These are phyloP conservation scores for Diplodus puntazzo DNA, from an alignment of 2,797 vertebrate species.

Conservation along the genomic window DNA sequence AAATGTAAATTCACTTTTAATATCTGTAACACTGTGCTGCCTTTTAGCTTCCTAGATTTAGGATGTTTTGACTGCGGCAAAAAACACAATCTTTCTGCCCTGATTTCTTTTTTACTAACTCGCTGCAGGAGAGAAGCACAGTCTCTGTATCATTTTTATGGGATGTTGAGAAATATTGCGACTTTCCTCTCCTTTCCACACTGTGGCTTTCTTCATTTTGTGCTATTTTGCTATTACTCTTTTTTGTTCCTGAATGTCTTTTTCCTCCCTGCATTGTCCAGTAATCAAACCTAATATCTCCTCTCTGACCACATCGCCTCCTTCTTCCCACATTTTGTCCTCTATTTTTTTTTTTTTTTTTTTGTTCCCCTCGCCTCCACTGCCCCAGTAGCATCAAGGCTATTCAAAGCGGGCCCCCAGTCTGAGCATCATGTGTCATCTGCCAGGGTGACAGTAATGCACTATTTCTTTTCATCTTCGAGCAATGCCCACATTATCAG, in stretches of 20 bases:
- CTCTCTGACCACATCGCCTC: slow-evolving; percentile 2
- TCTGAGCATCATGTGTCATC: slow-evolving; percentile 82
- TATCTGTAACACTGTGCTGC: background rate
- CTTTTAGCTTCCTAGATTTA: slow-evolving; percentile 34
- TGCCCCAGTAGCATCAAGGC: slow-evolving; percentile 54
- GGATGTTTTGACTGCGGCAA: slow-evolving; percentile 21
- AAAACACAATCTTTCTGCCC: slow-evolving; percentile 10
- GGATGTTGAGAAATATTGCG: slow-evolving; percentile 12
- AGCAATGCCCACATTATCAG: slow-evolving; percentile 87
- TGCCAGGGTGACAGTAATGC: slow-evolving; percentile 83
- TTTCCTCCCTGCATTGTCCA: slow-evolving; percentile 23
- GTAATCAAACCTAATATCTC: slow-evolving; percentile 49
- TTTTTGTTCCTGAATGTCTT: background rate
- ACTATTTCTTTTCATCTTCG: slow-evolving; percentile 86
- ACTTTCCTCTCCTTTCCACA: slow-evolving; percentile 5
- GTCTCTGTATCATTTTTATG: slow-evolving; percentile 1
- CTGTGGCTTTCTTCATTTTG: slow-evolving; percentile 31
- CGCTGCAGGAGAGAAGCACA: slow-evolving; percentile 6
- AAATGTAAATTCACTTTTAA: slow-evolving; percentile 21
- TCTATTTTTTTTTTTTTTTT: slow-evolving; percentile 11
- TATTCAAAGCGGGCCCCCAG: slow-evolving; percentile 68
- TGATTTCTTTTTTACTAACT: slow-evolving; percentile 18
- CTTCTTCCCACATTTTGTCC: slow-evolving; percentile 23
- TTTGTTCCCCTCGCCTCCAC: slow-evolving; percentile 1
- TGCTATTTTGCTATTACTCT: background rate